Base-by-base conservation (phyloP, 2,888 invertebrate species). In the Embidobia sp. region DNA sequence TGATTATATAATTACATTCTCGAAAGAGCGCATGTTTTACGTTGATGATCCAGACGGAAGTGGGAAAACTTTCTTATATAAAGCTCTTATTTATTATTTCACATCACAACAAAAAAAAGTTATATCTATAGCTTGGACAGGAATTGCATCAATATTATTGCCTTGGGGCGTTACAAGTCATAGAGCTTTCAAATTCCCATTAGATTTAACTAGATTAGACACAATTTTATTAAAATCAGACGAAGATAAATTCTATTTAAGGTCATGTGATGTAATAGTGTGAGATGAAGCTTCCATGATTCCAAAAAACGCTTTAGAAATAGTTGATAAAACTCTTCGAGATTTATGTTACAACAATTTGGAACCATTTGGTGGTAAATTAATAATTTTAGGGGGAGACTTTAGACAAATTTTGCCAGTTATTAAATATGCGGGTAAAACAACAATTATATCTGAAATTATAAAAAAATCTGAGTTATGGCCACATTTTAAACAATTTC, bases 31-130 rank as follows among this genome's bases (percentile, higher is more conserved):
- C 6, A 61, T 61, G 59, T 33, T 61, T 33, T 61, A 18, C 35
- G 22, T 61, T 26, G 59, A 44, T 22, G 59, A 33, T 29, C 59
- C 59, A 2, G 59, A 46, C 1, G 59, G 59, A 13, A 35, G 7
- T 3, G 59, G 59, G 1, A 61, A 46, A 61, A 61, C 46, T 13
- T 46, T 61, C n/a, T 35, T 61, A 22, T 61, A 46, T 26, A 61
- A 61, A 61, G 11, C 46, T 4, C 26, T 46, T 22, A 61, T 61
- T 35, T 11, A 59, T 19, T 46, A 59, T 33, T 46, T n/a, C 22
- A 26, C 22, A 22, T 3, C 4, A 7, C 5, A 18, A 5, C 10
- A 19, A 7, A 49, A 49, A 49, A 46, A n/a, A 13, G 22, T 35
- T 3, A 7, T 51, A 35, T 51, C 49, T 13, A 33, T 49, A 18